Evolutionary conservation across 2,888 invertebrate species (phyloP).

Genomic region (Ophioninae sp.): DNA sequence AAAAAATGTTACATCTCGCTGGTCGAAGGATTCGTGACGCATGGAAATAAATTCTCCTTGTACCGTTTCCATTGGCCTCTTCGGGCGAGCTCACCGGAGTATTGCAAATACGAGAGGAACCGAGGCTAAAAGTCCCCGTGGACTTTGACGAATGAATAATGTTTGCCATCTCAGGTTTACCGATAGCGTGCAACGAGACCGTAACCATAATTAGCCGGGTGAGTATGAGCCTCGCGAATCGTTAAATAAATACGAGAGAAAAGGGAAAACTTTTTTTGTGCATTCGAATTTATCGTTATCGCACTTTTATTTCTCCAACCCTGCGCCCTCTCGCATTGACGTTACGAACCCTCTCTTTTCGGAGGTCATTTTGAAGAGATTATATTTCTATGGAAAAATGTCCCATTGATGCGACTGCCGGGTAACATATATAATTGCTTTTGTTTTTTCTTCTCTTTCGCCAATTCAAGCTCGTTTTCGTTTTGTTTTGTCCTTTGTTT

Average conservation of each 20-base stretch:
- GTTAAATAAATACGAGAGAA: background rate
- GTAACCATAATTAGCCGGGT: conserved; percentile 67
- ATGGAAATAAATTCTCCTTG: conserved; percentile 23
- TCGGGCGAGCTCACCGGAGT: background rate
- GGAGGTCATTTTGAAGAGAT: background rate
- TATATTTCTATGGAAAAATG: background rate
- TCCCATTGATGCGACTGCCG: conserved; percentile 32
- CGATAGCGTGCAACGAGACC: conserved; percentile 63
- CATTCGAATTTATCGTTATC: conserved; percentile 3
- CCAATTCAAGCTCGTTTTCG: background rate
- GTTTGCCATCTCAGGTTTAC: conserved; percentile 16
- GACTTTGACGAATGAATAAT: conserved; percentile 48
- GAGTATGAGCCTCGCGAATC: conserved; percentile 13
- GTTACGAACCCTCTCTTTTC: background rate
- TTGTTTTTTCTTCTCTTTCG: conserved; percentile 53
- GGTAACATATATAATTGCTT: conserved; percentile 62
- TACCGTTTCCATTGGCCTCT: background rate
- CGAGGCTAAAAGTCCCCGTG: conserved; percentile 27
- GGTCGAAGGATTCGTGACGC: conserved; percentile 34
- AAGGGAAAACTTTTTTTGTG: conserved; percentile 5
- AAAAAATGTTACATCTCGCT: conserved; percentile 19
- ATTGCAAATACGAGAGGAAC: conserved; percentile 10
- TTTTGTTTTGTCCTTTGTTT: conserved; percentile 54
- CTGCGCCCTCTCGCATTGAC: background rate
- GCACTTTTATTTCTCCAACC: background rate